These are phyloP conservation scores for Orchestia grillus DNA, from an alignment of 1,140 invertebrate genomes.

Conservation along the genomic window DNA sequence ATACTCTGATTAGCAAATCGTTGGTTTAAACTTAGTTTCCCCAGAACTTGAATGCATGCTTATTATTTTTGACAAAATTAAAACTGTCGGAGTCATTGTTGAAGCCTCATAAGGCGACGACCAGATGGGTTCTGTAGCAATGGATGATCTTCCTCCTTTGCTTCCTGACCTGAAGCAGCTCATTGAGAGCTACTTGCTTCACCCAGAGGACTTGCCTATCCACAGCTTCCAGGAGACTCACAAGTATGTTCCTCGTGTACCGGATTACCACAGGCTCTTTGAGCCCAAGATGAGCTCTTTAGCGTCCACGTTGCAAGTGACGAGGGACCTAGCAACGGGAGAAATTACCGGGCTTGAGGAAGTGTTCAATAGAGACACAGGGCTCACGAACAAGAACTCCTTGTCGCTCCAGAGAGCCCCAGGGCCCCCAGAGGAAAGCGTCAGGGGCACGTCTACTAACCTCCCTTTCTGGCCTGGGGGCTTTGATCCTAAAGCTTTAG, in stretches of 20 bases:
- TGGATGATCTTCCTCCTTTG: conserved; percentile 73
- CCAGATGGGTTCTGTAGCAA: not conserved
- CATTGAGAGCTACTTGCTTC: conserved; percentile 76
- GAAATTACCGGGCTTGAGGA: conserved; percentile 80
- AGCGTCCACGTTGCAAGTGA: conserved; percentile 74
- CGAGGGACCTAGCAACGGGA: conserved; percentile 81
- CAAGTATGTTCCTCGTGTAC: conserved; percentile 75
- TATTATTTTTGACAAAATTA: not conserved
- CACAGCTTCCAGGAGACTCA: conserved; percentile 76
- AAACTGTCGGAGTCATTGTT: not conserved
- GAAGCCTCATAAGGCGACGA: not conserved
- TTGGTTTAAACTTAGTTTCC: not conserved
- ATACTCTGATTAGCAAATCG: not conserved
- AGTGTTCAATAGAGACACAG: conserved; percentile 76
- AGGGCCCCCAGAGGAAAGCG: conserved; percentile 75
- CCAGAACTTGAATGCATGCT: not conserved
- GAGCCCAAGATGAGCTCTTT: conserved; percentile 73
- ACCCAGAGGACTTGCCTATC: conserved; percentile 77
- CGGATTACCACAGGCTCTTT: conserved; percentile 74
- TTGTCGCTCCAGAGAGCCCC: conserved; percentile 78
- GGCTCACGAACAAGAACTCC: conserved; percentile 81
- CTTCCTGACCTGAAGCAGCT: conserved; percentile 75
- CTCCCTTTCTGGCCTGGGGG: conserved; percentile 87
- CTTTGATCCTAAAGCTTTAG: conserved; percentile 72
- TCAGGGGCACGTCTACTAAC: conserved; percentile 80